Evolutionary conservation across 2,888 invertebrate genomes (phyloP).

Genomic region (Cataglyphis livida): DNA sequence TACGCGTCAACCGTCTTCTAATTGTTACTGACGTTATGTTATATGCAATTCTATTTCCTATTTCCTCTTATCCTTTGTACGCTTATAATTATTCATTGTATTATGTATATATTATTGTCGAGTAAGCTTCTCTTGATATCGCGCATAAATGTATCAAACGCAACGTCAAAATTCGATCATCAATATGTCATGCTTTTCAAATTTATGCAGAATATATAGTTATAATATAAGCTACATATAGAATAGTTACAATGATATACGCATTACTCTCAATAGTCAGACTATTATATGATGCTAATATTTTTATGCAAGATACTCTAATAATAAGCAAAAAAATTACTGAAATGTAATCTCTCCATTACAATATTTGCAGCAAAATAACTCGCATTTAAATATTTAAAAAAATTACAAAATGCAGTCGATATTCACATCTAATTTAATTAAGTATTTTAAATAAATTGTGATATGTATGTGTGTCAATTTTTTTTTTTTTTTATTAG

Average conservation of each 20-base stretch:
- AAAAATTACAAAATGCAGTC: background rate
- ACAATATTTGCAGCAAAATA: background rate
- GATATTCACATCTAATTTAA: background rate
- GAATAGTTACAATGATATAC: background rate
- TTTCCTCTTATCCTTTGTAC: slow-evolving; percentile 20
- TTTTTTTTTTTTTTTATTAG: background rate
- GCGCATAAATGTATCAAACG: background rate
- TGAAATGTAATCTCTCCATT: background rate
- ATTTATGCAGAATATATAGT: background rate
- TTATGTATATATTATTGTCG: background rate
- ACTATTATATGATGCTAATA: background rate
- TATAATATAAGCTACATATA: background rate
- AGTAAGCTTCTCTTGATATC: slow-evolving; percentile 2
- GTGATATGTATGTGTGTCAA: background rate
- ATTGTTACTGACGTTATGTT: slow-evolving; percentile 33
- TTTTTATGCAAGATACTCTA: background rate
- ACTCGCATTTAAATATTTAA: background rate
- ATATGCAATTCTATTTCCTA: slow-evolving; percentile 36
- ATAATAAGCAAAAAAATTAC: background rate
- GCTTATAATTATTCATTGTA: slow-evolving; percentile 30
- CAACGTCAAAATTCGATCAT: background rate
- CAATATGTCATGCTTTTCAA: background rate
- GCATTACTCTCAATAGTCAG: background rate
- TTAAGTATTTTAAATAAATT: background rate
- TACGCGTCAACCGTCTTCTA: slow-evolving; percentile 35